phyloP scores from a whole-genome alignment of 2,113 vertebrate genomes.

The Axis porcinus region DNA sequence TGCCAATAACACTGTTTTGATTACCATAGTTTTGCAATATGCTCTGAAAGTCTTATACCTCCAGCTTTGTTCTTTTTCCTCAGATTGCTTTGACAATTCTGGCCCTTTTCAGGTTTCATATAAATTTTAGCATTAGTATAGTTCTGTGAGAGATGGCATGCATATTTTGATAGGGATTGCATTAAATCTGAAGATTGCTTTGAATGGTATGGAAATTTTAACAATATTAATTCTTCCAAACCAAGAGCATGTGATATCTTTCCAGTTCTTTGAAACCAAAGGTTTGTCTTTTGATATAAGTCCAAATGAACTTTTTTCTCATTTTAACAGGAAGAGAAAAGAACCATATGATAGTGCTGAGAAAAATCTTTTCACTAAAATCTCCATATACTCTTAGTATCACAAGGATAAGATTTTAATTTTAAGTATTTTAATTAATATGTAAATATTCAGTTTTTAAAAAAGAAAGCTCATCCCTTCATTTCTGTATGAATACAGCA shows the following conservation, averaged over 20 bases:
- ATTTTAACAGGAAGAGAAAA: background rate
- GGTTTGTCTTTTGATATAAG: background rate
- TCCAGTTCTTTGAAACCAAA: background rate
- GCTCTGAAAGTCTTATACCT: background rate
- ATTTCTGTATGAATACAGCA: background rate
- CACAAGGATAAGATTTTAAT: background rate
- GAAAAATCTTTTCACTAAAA: background rate
- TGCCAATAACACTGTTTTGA: background rate
- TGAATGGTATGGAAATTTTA: background rate
- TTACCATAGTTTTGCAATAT: background rate
- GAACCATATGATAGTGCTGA: background rate
- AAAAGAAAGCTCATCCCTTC: background rate
- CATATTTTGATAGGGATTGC: background rate
- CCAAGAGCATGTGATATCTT: background rate
- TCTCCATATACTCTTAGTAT: background rate
- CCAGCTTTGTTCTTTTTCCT: background rate
- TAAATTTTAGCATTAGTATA: background rate
- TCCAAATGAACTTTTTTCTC: background rate
- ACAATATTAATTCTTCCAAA: background rate
- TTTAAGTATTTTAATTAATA: background rate
- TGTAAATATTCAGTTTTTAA: background rate
- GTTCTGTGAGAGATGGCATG: background rate
- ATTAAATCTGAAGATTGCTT: background rate
- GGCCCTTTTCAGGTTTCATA: background rate
- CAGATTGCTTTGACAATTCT: background rate